Evolutionary conservation across 2,797 vertebrate genomes (phyloP).

Genomic region (Philypnodon macrostomus): DNA sequence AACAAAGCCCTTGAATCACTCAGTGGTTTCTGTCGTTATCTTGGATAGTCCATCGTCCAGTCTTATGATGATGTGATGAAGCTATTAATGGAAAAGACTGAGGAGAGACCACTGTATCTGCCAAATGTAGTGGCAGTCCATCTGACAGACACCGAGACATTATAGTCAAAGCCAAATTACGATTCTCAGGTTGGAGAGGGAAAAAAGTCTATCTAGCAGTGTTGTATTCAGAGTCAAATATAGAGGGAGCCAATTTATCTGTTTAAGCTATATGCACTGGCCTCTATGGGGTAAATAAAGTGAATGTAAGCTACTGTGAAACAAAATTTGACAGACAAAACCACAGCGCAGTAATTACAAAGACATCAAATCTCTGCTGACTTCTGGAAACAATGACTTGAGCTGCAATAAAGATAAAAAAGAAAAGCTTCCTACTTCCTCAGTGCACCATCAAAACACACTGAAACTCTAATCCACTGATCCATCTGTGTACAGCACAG

Average conservation of each 20-base stretch:
- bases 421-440: slow-evolving; percentile 6
- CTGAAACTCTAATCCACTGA: slow-evolving; percentile 37
- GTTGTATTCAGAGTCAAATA: too few species aligned
- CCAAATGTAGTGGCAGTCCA: slow-evolving; percentile 7
- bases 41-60: slow-evolving; percentile 3
- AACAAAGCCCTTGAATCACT: slow-evolving; percentile 8
- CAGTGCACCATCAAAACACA: slow-evolving; percentile 23
- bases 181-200: not conserved
- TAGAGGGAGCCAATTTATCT: too few species aligned
- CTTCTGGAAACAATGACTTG: slow-evolving; percentile 29
- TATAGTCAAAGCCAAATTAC: slow-evolving; percentile 8
- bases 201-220: too few species aligned
- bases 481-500: slow-evolving; percentile 12
- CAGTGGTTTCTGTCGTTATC: slow-evolving; percentile 5
- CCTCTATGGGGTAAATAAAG: slow-evolving; percentile 5
- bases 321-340: slow-evolving; percentile 26
- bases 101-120: not conserved
- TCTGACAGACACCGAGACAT: slow-evolving; percentile 6
- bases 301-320: slow-evolving; percentile 11
- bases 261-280: not conserved
- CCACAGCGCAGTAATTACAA: slow-evolving; percentile 33
- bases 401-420: slow-evolving; percentile 27
- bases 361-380: slow-evolving; percentile 17
- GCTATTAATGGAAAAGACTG: not conserved
- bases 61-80: slow-evolving; percentile 1